Percentiles rank a stretch among this genome's conserved stretches.
phyloP scores from a whole-genome alignment of 2,888 invertebrate genomes.

The Synergus gifuensis region DNA sequence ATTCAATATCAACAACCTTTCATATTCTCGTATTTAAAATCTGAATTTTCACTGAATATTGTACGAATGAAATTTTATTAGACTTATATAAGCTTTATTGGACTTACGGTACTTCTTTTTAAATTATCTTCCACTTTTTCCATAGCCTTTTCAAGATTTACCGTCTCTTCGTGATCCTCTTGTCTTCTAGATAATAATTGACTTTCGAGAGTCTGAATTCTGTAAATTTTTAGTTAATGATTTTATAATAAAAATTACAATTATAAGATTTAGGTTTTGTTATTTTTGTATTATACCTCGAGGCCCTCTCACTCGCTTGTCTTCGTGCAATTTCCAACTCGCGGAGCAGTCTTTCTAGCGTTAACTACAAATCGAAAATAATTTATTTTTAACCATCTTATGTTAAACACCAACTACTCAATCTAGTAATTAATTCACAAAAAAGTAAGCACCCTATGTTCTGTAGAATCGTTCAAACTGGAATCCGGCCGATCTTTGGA shows the following conservation, averaged over 20 bases:
- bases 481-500: conserved; percentile 60
- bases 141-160: conserved; percentile 80
- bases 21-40: conserved; percentile 1
- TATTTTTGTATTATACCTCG: conserved; percentile 65
- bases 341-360: conserved; percentile 78
- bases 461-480: conserved; percentile 59
- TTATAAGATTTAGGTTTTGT: background rate
- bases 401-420: background rate
- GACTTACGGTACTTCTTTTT: conserved; percentile 80
- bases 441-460: conserved; percentile 54
- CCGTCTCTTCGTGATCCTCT: conserved; percentile 80
- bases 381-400: background rate
- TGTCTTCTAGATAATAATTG: conserved; percentile 79
- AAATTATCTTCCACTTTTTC: conserved; percentile 81
- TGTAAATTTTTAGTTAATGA: conserved; percentile 60
- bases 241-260: conserved; percentile 11
- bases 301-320: conserved; percentile 79
- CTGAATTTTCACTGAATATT: background rate
- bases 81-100: background rate
- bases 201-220: conserved; percentile 80
- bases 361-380: conserved; percentile 61
- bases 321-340: conserved; percentile 80
- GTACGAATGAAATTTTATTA: background rate
- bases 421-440: background rate
- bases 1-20: conserved; percentile 41